These are phyloP conservation scores for Nysson spinosus DNA, from an alignment of 2,888 invertebrate species.

Conservation along the genomic window DNA sequence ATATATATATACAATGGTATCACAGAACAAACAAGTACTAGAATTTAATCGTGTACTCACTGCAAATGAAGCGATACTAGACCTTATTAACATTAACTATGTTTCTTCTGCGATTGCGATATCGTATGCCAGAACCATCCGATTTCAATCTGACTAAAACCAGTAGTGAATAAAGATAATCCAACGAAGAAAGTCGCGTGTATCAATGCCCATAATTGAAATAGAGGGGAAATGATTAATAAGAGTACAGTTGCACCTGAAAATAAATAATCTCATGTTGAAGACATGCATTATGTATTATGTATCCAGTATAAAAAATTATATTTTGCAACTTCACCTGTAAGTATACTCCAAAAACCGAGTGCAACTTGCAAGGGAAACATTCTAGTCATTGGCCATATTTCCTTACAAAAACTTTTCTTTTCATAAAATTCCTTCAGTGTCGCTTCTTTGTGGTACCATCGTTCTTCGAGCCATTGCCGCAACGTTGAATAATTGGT, in stretches of 20 bases:
- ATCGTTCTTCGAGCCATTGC: conserved; percentile 83
- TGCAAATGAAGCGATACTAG: background rate
- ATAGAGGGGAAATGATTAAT: conserved; percentile 70
- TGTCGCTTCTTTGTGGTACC: conserved; percentile 83
- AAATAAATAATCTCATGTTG: too few species aligned
- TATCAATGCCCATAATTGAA: conserved; percentile 70
- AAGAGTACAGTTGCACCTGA: conserved; percentile 65
- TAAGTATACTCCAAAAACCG: conserved; percentile 83
- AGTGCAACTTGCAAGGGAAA: conserved; percentile 80
- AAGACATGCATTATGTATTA: background rate
- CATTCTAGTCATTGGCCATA: conserved; percentile 71
- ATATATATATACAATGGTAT: conserved; percentile 48
- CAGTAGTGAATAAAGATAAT: conserved; percentile 68
- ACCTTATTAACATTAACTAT: conserved; percentile 35
- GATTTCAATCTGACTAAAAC: conserved; percentile 74
- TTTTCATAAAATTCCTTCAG: conserved; percentile 81
- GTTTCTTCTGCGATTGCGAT: conserved; percentile 32
- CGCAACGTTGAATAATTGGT: conserved; percentile 80
- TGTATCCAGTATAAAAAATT: too few species aligned
- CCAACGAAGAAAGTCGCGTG: conserved; percentile 67
- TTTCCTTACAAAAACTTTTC: conserved; percentile 77
- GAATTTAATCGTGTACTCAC: conserved; percentile 12
- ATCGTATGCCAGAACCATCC: conserved; percentile 73
- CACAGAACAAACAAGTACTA: conserved; percentile 59
- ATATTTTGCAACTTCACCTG: conserved; percentile 56